Base-by-base conservation (phyloP, 2,797 vertebrate genomes). In the Sparidentex hasta region DNA sequence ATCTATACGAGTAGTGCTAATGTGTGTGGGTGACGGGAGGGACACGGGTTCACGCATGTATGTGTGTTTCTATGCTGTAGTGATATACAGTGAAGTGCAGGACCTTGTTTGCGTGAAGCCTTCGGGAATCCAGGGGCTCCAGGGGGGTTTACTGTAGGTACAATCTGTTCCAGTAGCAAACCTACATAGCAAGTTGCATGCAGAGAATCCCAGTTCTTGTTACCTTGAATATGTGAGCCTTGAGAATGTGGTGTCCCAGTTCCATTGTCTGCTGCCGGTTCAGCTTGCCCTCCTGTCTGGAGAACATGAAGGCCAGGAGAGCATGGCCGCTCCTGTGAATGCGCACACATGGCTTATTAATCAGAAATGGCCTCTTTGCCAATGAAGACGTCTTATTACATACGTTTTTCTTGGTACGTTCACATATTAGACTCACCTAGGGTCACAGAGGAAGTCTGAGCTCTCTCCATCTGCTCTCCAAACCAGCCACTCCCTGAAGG, bases 151-250 rank as follows among this genome's bases (percentile, higher is more conserved):
- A 38, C 38, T 38, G 38, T 38, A 46, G 44, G 55, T 38, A 38
- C 29, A 27, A 20, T 65, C 59, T 12, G 38, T 56, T 78, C 47
- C n/a, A 21, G 46, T n/a, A 43, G 41, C 55, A 63, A 82, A 62
- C 73, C 71, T 61, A 51, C 69, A 80, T 74, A 59, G 44, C 11
- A 41, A 66, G 57, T 64, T 67, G 46, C 29, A 63, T 46, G 47
- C 54, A 62, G 6, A 48, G 55, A 25, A 52, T 75, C 65, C 25
- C 48, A 55, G 58, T 27, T 77, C 52, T 27, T 66, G 44, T 29
- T 17, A 98, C 98, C 97, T 99, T 99, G 89, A 99, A 99, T 90
- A 99, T 99, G 90, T 99, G 98, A 44, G 98, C 98, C 94, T 99
- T 99, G 58, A 99, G 96, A 86, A 99, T 98, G 91, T 99, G 98